These are phyloP conservation scores for Pantala flavescens DNA, from an alignment of 1,140 invertebrate species.

Conservation along the genomic window DNA sequence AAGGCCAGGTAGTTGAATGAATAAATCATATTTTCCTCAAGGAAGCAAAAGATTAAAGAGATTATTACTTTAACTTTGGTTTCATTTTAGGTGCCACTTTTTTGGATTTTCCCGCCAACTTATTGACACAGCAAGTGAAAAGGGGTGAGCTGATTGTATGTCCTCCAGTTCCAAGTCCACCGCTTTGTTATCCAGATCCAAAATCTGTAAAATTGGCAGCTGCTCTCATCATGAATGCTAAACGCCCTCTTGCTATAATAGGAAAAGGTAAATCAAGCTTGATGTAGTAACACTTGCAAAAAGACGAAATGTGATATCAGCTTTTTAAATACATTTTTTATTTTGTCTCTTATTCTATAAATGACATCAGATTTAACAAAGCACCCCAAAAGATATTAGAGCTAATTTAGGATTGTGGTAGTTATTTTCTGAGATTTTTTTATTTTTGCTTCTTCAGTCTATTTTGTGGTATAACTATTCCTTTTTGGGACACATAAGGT, in stretches of 20 bases:
- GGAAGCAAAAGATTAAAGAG: too few species aligned
- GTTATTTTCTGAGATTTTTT: too few species aligned
- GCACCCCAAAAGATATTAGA: too few species aligned
- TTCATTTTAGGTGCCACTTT: conserved; percentile 56
- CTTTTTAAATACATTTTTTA: conserved; percentile 12
- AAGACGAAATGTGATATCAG: conserved; percentile 16
- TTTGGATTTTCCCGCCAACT: conserved; percentile 80
- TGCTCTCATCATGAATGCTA: conserved; percentile 54
- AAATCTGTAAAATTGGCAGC: conserved; percentile 55
- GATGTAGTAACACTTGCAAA: conserved; percentile 13
- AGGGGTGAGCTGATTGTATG: conserved; percentile 35
- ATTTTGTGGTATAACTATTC: too few species aligned
- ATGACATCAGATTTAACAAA: too few species aligned
- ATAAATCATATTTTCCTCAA: conserved; percentile 12
- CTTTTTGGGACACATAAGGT: too few species aligned
- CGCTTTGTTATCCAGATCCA: conserved; percentile 55
- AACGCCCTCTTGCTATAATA: conserved; percentile 78
- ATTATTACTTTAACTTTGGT: too few species aligned
- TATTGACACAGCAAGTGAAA: conserved; percentile 46
- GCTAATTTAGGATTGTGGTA: too few species aligned
- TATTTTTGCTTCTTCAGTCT: too few species aligned
- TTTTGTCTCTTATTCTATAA: too few species aligned
- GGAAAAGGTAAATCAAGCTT: conserved; percentile 60
- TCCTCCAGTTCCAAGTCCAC: conserved; percentile 45
- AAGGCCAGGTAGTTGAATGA: conserved; percentile 49